Percentiles rank a stretch among this genome's conserved stretches.
phyloP scores from a whole-genome alignment of 2,113 vertebrate genomes.

The Nyctereutes procyonoides region DNA sequence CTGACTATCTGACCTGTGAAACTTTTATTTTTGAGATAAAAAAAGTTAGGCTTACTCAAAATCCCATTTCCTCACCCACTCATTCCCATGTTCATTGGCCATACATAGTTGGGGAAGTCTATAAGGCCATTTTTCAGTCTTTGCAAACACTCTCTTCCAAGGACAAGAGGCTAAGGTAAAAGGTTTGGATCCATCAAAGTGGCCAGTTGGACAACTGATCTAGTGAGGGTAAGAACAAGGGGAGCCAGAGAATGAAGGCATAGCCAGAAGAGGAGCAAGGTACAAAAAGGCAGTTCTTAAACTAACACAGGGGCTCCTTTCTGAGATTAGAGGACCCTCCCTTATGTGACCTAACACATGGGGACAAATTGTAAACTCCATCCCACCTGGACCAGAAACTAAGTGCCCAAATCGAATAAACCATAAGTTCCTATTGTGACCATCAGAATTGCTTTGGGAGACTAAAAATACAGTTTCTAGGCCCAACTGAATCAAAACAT shows the following conservation, averaged over 20 bases:
- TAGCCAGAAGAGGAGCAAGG: background rate
- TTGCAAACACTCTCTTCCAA: background rate
- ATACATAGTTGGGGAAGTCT: too few relatives aligned
- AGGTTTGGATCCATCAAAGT: background rate
- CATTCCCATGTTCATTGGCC: too few relatives aligned
- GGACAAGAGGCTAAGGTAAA: background rate
- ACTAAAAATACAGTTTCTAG: background rate
- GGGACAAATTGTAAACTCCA: background rate
- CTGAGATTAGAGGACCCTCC: background rate
- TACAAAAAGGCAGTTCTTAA: background rate
- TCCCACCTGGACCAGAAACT: background rate
- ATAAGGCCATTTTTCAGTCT: background rate
- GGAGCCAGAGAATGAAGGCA: background rate
- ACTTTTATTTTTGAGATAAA: background rate
- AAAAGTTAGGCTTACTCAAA: background rate
- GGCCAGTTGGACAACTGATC: background rate
- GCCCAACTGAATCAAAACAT: background rate
- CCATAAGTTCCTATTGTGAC: background rate
- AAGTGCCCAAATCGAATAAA: background rate
- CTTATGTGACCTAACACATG: background rate
- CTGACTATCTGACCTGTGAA: background rate
- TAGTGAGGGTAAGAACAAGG: accelerated
- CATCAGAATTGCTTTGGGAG: background rate
- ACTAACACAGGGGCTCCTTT: background rate
- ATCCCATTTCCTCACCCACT: background rate